Evolutionary conservation across 2,113 vertebrate species (phyloP).

Genomic region (Monopterus albus): DNA sequence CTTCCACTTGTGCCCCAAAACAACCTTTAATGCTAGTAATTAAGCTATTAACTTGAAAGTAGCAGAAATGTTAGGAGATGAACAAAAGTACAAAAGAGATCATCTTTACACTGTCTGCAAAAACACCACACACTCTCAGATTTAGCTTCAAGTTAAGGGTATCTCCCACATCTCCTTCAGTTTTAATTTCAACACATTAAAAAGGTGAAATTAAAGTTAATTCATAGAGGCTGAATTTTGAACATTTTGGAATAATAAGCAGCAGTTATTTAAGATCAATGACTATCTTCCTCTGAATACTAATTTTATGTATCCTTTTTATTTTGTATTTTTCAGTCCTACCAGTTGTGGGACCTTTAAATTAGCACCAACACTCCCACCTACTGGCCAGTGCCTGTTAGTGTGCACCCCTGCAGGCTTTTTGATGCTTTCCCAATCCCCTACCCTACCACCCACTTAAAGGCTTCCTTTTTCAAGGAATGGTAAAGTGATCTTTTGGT

Average conservation of each 20-base stretch:
- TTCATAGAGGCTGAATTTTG: background rate
- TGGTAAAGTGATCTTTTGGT: constrained; percentile 80
- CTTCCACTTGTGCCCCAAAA: constrained; percentile 68
- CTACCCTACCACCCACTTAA: constrained; percentile 60
- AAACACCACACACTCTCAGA: background rate
- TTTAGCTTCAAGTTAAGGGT: background rate
- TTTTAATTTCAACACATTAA: constrained; percentile 5
- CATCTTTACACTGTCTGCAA: constrained; percentile 23
- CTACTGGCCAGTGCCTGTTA: constrained; percentile 68
- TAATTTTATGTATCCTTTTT: background rate
- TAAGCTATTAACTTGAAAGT: constrained; percentile 65
- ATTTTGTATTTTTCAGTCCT: background rate
- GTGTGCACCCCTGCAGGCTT: constrained; percentile 11
- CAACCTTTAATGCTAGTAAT: constrained; percentile 60
- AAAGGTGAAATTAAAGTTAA: background rate
- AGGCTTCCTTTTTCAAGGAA: constrained; percentile 67
- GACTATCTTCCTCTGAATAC: background rate
- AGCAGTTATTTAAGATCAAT: constrained; percentile 12
- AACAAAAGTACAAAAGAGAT: constrained; percentile 14
- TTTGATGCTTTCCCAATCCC: constrained; percentile 42
- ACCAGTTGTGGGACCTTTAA: constrained; percentile 24
- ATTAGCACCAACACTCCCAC: constrained; percentile 82
- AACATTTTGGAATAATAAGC: background rate
- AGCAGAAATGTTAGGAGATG: constrained; percentile 27
- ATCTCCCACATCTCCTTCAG: background rate